Evolutionary conservation across 2,113 vertebrate genomes (phyloP).

Genomic region (Piprites chloris): DNA sequence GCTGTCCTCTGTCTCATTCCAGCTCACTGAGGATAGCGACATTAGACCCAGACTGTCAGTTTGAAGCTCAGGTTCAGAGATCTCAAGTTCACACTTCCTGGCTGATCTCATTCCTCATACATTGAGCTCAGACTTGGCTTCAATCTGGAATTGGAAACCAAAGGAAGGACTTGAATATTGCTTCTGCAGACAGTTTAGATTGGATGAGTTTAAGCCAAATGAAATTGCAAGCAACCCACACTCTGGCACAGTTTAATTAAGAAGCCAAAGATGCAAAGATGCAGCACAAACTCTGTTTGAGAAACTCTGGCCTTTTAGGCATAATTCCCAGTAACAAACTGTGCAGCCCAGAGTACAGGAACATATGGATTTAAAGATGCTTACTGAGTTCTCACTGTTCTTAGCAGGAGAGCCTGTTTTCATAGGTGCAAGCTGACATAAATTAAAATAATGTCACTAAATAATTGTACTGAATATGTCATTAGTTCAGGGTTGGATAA

Average conservation of each 20-base stretch:
- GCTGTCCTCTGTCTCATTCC: background rate
- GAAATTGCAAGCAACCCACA: constrained; percentile 32
- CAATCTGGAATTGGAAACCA: constrained; percentile 6
- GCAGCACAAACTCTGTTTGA: background rate
- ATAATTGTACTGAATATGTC: background rate
- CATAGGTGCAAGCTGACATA: background rate
- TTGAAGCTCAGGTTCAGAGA: background rate
- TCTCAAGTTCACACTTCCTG: background rate
- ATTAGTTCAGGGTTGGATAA: constrained; percentile 24
- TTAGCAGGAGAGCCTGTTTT: background rate
- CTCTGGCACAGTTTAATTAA: constrained; percentile 36
- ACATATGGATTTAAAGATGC: background rate
- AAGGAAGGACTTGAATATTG: background rate
- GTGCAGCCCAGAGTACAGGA: constrained; percentile 13
- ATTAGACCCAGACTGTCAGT: background rate
- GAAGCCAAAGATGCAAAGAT: constrained; percentile 7
- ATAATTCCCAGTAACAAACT: constrained; percentile 52
- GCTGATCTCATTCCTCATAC: constrained; percentile 1
- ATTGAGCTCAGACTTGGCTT: constrained; percentile 47
- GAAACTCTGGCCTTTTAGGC: constrained; percentile 44
- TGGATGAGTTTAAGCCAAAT: constrained; percentile 54
- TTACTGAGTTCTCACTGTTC: constrained; percentile 7
- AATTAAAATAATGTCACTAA: constrained; percentile 23
- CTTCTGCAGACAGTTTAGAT: constrained; percentile 9
- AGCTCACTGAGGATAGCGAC: background rate